Evolutionary conservation across 2,113 vertebrate genomes (phyloP), one percentile per base, ranked within the genome.

Genomic region (Sorex araneus): DNA sequence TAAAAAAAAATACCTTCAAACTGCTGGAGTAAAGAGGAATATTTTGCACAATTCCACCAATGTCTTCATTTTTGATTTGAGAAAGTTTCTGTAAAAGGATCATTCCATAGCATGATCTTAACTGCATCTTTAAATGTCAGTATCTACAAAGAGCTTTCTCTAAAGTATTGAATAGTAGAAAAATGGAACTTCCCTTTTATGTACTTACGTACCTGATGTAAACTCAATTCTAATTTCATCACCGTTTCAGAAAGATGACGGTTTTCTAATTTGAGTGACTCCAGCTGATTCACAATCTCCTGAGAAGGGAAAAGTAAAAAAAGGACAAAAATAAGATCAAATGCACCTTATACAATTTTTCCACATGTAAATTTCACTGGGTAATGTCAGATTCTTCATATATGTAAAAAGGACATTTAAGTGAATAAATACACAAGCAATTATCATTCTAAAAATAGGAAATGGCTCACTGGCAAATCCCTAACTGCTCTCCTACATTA

Each of bases 211-310:
- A 99, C 98, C 98, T 98, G 97, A 13, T 97, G 94, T 40, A 98
- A 94, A 75, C 92, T 97, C 8, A 97, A 96, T 67, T 98, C 97
- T 36, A 97, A 93, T 89, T 97, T 98, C 89, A 98, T 97, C 91
- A 99, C 97, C 67, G 98, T 97, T 94, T 98, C 98, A 36, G 97
- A 98, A 92, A 99, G 98, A 76, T 97, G 98, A 85, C 90, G 95
- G 95, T 99, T 99, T 97, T 99, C 99, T 93, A 97, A 95, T 89
- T 96, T 98, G 67, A 99, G 94, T n/a, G 97, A 97, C 94, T 99
- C 99, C 91, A 99, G 92, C 96, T 99, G 98, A 87, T 97, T 94
- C 94, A 98, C 97, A 95, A 98, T 97, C 57, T 98, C 98, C 99
- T 99, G 69, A 88, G n/a, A 78, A 93, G 92, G 63, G 57, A 95